Evolutionary conservation across 2,797 vertebrate genomes (phyloP).

Genomic region (Sebastes iracundus): DNA sequence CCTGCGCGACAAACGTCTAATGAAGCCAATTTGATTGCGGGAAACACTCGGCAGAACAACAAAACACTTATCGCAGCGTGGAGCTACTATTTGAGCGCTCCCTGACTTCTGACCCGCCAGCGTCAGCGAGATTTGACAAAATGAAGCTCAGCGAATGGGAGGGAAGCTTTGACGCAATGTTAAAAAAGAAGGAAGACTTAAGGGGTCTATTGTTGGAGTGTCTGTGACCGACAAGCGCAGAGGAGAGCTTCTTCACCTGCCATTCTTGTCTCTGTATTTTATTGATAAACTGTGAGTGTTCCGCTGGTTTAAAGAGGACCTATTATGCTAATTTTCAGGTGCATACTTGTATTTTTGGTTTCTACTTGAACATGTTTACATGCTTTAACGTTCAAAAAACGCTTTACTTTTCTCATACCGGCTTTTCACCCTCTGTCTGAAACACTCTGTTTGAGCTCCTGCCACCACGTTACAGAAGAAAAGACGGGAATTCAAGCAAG

Average conservation of each 20-base stretch:
- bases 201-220: neutral
- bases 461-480: no score
- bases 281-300: neutral
- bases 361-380: no score
- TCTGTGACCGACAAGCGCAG: neutral
- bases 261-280: neutral
- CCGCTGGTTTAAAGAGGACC: neutral
- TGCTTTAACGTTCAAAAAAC: no score
- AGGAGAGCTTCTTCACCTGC: neutral
- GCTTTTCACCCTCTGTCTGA: no score
- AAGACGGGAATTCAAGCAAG: no score
- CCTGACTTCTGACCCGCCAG: neutral
- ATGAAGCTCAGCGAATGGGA: neutral
- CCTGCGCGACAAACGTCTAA: conserved; percentile 5
- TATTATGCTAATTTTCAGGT: no score
- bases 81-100: neutral
- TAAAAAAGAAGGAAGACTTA: neutral
- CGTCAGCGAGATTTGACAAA: neutral
- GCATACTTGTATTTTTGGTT: no score
- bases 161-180: neutral
- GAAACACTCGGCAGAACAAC: conserved; percentile 30
- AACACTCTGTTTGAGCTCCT: no score
- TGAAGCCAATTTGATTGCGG: conserved; percentile 18
- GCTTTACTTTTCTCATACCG: no score
- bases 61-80: conserved; percentile 31